Base-by-base conservation (phyloP, 2,113 vertebrate species). In the Plectropomus leopardus region DNA sequence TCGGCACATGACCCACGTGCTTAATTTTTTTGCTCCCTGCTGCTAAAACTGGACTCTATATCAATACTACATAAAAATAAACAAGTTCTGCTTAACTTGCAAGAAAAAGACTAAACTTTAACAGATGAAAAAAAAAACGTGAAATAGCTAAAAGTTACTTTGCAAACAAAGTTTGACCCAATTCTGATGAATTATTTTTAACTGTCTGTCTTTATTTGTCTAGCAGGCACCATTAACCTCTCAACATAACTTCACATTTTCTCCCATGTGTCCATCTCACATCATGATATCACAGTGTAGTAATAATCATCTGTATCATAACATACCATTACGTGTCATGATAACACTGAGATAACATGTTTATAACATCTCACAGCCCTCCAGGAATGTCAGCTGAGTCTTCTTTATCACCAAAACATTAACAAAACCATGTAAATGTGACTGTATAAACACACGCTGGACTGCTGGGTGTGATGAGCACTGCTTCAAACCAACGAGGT, bases 231-330 rank as follows among this genome's bases (percentile, higher is more conserved):
- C n/a, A 36, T 70, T 78, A 83, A 80, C 84, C 59, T 3, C 61
- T 67, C 32, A 80, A 55, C 40, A 68, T 65, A 78, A 69, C 71
- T 66, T 76, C 82, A 78, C 67, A 9, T 73, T 65, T 63, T 50
- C 13, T 80, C 28, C 6, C 34, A 6, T 76, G 68, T 87, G 34
- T 86, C 54, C 67, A 36, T 42, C 74, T 77, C 84, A 76, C 83
- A 75, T 80, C 76, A 83, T 67, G 53, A 10, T 8, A 21, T 82
- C 87, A 83, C 87, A 79, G 40, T 82, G 85, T 84, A 68, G 76
- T 78, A 59, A 51, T 65, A 30, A 15, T 3, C 57, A 17, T 78
- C 47, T 69, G 61, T 85, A 14, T 63, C 26, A 17, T 68, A 50
- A 73, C 54, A 66, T 45, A 23, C 60, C 42, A 34, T 51, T 2